Evolutionary conservation across 2,113 vertebrate genomes (phyloP).

Genomic region (Vombatus ursinus): DNA sequence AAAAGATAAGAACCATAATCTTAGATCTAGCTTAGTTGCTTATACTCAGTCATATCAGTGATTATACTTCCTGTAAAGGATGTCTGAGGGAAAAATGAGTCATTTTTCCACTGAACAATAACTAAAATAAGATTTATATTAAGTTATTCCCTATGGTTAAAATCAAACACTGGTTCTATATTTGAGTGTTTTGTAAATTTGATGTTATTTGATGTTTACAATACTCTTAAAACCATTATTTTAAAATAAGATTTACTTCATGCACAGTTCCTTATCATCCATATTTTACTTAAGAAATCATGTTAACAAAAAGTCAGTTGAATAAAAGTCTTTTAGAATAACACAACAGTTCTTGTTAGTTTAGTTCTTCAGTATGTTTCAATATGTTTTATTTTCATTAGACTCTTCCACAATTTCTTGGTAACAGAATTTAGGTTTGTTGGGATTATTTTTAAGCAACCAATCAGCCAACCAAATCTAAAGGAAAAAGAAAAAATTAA

Average conservation of each 20-base stretch:
- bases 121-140: not conserved
- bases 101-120: not conserved
- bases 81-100: not conserved
- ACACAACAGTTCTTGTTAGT: not conserved
- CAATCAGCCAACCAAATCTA: conserved; percentile 97
- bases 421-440: conserved; percentile 86
- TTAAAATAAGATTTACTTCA: conserved; percentile 56
- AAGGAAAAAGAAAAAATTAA: conserved; percentile 55
- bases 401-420: conserved; percentile 62
- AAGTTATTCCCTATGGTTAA: not conserved
- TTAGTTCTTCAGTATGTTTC: conserved; percentile 44
- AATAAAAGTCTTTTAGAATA: conserved; percentile 33
- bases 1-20: not conserved
- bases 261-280: conserved; percentile 23
- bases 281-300: conserved; percentile 15
- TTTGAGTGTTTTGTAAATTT: conserved; percentile 27
- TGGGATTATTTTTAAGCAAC: conserved; percentile 93
- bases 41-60: not conserved
- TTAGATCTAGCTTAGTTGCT: not conserved
- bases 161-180: not conserved
- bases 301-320: not conserved
- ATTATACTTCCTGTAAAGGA: not conserved
- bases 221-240: conserved; percentile 41
- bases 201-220: not conserved
- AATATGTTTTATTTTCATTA: conserved; percentile 41